Conservation (phyloP, 2,797 vertebrate species). For the Melanogrammus aeglefinus region DNA sequence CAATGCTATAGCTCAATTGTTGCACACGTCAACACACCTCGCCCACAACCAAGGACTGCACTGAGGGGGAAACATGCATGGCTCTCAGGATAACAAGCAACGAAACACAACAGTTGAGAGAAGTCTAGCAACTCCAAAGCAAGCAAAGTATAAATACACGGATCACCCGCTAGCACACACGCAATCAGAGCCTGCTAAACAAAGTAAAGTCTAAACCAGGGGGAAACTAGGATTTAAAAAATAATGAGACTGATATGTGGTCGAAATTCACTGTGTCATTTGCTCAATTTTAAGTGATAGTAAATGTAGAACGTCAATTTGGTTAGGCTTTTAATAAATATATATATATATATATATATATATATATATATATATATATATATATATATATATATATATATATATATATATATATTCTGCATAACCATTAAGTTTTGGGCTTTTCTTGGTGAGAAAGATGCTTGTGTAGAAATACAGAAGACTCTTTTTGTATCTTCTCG, state of each 20-base stretch:
- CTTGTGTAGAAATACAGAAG: conserved; percentile 41
- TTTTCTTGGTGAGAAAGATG: background rate
- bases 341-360: too few relatives aligned
- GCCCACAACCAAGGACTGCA: background rate
- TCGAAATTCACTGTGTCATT: background rate
- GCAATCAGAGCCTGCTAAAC: background rate
- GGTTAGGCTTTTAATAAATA: background rate
- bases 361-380: too few relatives aligned
- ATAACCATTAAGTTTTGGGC: background rate
- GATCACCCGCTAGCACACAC: background rate
- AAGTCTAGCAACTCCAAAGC: too few relatives aligned
- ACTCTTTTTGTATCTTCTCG: conserved; percentile 28
- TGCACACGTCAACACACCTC: background rate
- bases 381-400: too few relatives aligned
- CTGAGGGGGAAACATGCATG: background rate
- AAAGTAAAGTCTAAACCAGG: background rate
- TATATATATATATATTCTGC: background rate
- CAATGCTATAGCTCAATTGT: background rate
- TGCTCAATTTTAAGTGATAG: background rate
- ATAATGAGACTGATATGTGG: background rate
- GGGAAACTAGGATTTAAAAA: background rate
- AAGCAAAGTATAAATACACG: background rate
- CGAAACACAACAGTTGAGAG: too few relatives aligned
- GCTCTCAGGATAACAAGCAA: too few relatives aligned
- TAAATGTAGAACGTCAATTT: background rate